These are phyloP conservation scores for Calliphora vicina DNA, from an alignment of 1,140 invertebrate species.

Conservation along the genomic window DNA sequence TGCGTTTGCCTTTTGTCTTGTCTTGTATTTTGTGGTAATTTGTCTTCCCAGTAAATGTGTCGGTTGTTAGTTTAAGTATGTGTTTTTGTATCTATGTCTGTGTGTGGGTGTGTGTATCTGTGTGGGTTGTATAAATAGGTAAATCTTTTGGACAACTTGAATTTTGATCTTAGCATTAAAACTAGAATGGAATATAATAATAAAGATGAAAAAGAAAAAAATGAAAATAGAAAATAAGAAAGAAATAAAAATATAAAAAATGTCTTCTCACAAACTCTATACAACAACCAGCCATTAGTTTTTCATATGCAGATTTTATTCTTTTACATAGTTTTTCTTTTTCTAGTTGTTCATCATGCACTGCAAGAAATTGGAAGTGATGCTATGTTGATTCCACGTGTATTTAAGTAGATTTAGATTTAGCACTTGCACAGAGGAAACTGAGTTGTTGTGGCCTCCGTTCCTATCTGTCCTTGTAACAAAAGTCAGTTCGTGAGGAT, in stretches of 20 bases:
- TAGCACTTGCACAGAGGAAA: too few species aligned
- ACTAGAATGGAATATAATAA: too few species aligned
- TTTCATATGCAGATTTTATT: conserved; percentile 12
- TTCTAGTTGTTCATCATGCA: too few species aligned
- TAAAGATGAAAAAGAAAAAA: too few species aligned
- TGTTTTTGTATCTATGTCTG: neutral
- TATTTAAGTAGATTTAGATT: too few species aligned
- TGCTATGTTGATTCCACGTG: too few species aligned
- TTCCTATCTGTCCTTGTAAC: too few species aligned
- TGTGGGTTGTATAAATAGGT: neutral
- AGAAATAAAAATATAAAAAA: neutral
- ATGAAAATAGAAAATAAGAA: too few species aligned
- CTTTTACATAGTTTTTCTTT: neutral
- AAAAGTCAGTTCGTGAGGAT: too few species aligned
- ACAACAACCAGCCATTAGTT: neutral
- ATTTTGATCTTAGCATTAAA: neutral
- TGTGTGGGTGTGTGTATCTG: neutral
- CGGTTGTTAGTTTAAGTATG: neutral
- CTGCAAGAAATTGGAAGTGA: too few species aligned
- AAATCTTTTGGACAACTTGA: conserved; percentile 16
- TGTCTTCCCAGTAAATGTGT: conserved; percentile 23
- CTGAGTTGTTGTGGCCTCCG: too few species aligned
- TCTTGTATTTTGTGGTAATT: conserved; percentile 26
- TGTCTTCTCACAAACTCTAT: neutral
- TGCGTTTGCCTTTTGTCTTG: conserved; percentile 22